phyloP scores from a whole-genome alignment of 2,797 vertebrate species.

The Lateolabrax maculatus region DNA sequence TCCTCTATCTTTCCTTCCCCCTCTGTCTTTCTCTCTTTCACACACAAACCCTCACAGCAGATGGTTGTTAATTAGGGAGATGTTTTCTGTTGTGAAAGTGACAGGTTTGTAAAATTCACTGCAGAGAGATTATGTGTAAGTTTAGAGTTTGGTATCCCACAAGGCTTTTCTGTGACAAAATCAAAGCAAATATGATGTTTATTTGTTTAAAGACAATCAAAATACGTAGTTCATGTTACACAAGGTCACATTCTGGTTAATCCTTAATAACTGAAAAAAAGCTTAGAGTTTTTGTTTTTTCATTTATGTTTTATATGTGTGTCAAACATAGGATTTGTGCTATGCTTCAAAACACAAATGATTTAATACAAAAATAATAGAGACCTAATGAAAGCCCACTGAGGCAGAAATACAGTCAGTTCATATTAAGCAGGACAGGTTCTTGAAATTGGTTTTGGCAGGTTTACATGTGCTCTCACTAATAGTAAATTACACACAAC shows the following conservation, averaged over 20 bases:
- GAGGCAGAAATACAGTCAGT: conserved; percentile 61
- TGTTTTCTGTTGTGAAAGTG: conserved; percentile 63
- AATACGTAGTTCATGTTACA: conserved; percentile 15
- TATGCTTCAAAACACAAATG: conserved; percentile 48
- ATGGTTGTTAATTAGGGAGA: conserved; percentile 61
- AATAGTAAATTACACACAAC: conserved; percentile 33
- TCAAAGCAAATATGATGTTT: conserved; percentile 30
- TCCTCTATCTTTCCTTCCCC: conserved; percentile 19
- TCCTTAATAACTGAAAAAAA: conserved; percentile 9
- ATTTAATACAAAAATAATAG: conserved; percentile 56
- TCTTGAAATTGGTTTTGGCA: conserved; percentile 52
- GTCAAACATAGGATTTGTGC: conserved; percentile 7
- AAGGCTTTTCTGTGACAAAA: conserved; percentile 41
- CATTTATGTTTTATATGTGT: background rate
- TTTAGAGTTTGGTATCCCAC: conserved; percentile 43
- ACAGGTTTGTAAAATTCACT: conserved; percentile 59
- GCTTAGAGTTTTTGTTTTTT: background rate
- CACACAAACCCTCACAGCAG: conserved; percentile 38
- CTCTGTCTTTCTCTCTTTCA: conserved; percentile 18
- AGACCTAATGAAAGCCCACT: conserved; percentile 55
- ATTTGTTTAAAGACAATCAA: conserved; percentile 10
- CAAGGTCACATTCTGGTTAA: conserved; percentile 36
- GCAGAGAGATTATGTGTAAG: conserved; percentile 20
- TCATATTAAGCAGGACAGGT: conserved; percentile 59
- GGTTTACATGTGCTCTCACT: conserved; percentile 45